phyloP scores from a whole-genome alignment of 2,113 vertebrate species.

The Progne subis region DNA sequence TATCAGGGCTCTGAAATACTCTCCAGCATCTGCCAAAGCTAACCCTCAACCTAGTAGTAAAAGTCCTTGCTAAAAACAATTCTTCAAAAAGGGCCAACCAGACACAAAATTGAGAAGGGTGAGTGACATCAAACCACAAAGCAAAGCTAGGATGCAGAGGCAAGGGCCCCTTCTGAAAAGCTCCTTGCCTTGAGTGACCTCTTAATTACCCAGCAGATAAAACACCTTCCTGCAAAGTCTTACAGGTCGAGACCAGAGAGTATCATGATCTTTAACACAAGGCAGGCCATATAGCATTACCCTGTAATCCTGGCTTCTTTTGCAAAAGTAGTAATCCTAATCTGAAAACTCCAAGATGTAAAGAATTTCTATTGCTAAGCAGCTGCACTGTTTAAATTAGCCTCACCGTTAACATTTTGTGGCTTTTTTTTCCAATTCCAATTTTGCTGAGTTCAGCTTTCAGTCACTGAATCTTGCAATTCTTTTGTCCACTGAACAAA shows the following conservation, averaged over 20 bases:
- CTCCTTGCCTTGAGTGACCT: not conserved
- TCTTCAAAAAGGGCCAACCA: not conserved
- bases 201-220: not conserved
- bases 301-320: not conserved
- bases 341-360: not conserved
- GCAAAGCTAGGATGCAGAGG: not conserved
- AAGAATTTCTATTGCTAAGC: conserved; percentile 32
- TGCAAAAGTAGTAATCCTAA: not conserved
- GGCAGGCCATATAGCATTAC: not conserved
- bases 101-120: not conserved
- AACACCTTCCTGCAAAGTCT: not conserved
- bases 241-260: not conserved
- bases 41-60: not conserved
- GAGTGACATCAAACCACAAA: accelerated
- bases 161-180: not conserved
- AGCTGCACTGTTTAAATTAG: conserved; percentile 60
- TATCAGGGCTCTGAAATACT: not conserved
- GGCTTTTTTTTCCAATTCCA: conserved; percentile 36
- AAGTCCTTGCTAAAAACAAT: not conserved
- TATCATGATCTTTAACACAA: not conserved
- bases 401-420: conserved; percentile 40
- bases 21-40: not conserved
- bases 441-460: conserved; percentile 59
- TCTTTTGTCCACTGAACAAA: conserved; percentile 56
- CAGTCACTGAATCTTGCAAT: conserved; percentile 22